These are phyloP conservation scores for Chrysolina haemoptera DNA, from an alignment of 2,888 invertebrate genomes.

Conservation along the genomic window DNA sequence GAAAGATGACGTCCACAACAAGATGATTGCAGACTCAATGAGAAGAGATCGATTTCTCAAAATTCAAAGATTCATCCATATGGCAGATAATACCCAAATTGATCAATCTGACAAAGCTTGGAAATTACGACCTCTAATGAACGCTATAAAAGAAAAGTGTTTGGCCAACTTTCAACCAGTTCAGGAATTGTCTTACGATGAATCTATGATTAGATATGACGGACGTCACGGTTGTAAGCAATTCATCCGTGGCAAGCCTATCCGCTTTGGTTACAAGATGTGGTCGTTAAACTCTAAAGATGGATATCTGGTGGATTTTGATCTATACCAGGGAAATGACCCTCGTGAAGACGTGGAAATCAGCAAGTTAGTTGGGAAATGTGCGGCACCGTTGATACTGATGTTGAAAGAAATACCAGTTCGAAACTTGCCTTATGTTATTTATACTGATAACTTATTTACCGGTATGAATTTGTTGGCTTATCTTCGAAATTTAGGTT, in stretches of 20 bases:
- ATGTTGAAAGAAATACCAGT: conserved; percentile 36
- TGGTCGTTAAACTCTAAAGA: conserved; percentile 49
- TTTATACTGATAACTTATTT: conserved; percentile 36
- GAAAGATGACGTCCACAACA: conserved; percentile 42
- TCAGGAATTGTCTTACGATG: conserved; percentile 43
- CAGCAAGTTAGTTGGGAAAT: conserved; percentile 41
- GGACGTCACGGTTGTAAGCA: conserved; percentile 53
- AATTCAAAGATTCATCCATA: conserved; percentile 31
- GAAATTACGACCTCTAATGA: conserved; percentile 30
- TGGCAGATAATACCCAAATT: conserved; percentile 27
- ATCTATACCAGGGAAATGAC: conserved; percentile 40
- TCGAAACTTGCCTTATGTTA: conserved; percentile 30
- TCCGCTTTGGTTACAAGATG: conserved; percentile 55
- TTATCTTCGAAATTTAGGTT: conserved; percentile 25
- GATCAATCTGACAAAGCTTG: conserved; percentile 32
- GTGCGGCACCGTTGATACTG: conserved; percentile 25
- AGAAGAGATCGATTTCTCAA: conserved; percentile 39
- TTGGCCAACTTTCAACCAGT: conserved; percentile 32
- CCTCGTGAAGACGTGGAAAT: conserved; percentile 17
- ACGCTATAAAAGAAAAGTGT: conserved; percentile 29
- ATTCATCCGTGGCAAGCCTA: conserved; percentile 55
- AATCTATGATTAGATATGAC: conserved; percentile 53
- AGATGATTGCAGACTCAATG: conserved; percentile 49
- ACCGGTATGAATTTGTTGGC: conserved; percentile 2
- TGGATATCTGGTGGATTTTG: conserved; percentile 47